Conservation (phyloP, 2,888 invertebrate species). For the Drosophila melanosoma region DNA sequence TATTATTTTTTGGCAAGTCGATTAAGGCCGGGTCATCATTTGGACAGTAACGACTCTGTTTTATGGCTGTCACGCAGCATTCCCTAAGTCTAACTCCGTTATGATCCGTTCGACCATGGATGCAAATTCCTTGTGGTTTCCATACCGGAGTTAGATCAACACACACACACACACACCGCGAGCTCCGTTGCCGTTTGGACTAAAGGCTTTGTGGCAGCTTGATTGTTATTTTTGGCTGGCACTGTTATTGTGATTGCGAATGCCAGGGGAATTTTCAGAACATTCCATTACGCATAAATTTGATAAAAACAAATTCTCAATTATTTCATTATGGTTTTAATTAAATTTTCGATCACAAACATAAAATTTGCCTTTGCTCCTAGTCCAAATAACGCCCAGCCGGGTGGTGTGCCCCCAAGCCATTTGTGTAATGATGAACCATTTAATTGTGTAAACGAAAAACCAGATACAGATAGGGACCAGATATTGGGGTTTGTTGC, state of each 20-base stretch:
- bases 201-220: conserved; percentile 15
- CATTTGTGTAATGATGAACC: conserved; percentile 9
- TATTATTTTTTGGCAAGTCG: conserved; percentile 82
- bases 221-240: conserved; percentile 54
- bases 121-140: conserved; percentile 60
- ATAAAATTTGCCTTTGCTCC: conserved; percentile 45
- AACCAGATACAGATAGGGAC: too few relatives aligned
- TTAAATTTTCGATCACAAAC: conserved; percentile 73
- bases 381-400: conserved; percentile 8
- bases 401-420: conserved; percentile 10
- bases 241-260: conserved; percentile 62
- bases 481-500: too few relatives aligned
- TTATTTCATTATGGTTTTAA: conserved; percentile 81
- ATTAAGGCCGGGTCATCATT: conserved; percentile 76
- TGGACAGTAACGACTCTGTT: conserved; percentile 71
- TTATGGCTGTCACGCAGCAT: conserved; percentile 58
- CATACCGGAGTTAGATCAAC: conserved; percentile 13
- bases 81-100: conserved; percentile 40
- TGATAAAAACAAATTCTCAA: conserved; percentile 76
- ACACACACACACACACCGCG: not conserved
- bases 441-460: not conserved
- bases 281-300: conserved; percentile 70
- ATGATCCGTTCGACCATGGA: conserved; percentile 57
- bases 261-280: conserved; percentile 66
- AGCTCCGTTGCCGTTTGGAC: not conserved